Base-by-base conservation (phyloP, 2,888 invertebrate genomes). In the Ornithoptera priamus region DNA sequence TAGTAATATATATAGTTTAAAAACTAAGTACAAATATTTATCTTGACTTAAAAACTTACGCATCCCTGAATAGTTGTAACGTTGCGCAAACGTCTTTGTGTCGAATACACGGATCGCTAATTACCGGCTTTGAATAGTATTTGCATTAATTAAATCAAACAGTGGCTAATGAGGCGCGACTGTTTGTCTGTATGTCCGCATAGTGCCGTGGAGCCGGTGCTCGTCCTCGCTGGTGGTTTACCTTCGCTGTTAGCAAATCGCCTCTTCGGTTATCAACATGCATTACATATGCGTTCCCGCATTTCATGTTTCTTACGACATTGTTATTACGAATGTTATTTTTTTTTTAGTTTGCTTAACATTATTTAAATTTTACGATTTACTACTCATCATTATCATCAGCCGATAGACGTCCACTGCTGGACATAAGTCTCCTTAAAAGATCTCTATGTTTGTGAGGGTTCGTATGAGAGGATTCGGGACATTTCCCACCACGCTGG, bases 241-340 rank as follows among this genome's bases (percentile, higher is more conserved):
- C 46, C 20, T 65, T 61, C 61, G 42, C n/a, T 53, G 57, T 69
- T 65, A 61, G 69, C 69, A 59, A 65, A 69, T 65, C 65, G 62
- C 62, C 57, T 22, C 42, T 61, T 65, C 39, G 22, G 10, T 24
- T 46, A 20, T 57, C 56, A 57, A 56, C 8, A 56, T 20, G n/a
- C 20, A 56, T 20, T 17, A n/a, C 17, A 53, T 18, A 17, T 53
- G 6, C 1, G 7, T 20, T 8, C 20, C n/a, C n/a, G 56, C n/a
- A n/a, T 56, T 8, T 56, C n/a, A n/a, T 56, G 20, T 56, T 53
- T 18, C 18, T 56, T 56, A 56, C 6, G n/a, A 56, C 18, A 3
- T 46, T 46, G 2, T 15, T 42, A 12, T 42, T 10, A 8, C 42
- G 42, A 10, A 8, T 42, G 12, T 42, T 12, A 42, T 42, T 42